Evolutionary conservation across 2,113 vertebrate species (phyloP).

Genomic region (Dendropsophus ebraccatus): DNA sequence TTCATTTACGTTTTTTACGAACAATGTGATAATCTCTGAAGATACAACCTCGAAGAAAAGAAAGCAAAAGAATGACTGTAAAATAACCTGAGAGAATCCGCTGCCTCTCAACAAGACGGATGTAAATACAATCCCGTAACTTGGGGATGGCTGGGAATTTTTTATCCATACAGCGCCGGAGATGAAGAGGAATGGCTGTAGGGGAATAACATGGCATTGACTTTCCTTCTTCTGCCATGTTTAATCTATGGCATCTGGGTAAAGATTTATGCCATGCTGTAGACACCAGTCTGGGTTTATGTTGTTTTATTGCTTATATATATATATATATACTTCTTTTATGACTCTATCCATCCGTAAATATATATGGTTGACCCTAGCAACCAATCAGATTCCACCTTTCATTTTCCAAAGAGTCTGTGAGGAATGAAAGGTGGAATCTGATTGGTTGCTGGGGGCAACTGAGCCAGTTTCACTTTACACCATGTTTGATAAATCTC

Average conservation of each 20-base stretch:
- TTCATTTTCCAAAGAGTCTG: too few species aligned
- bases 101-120: background rate
- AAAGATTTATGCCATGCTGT: background rate
- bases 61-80: background rate
- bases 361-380: too few species aligned
- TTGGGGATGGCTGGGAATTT: background rate
- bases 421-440: too few species aligned
- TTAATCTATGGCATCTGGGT: background rate
- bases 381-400: too few species aligned
- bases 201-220: background rate
- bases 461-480: too few species aligned
- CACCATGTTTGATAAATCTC: too few species aligned
- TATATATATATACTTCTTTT: background rate
- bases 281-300: background rate
- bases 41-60: constrained; percentile 11
- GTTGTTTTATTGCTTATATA: background rate
- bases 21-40: constrained; percentile 7
- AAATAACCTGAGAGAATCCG: background rate
- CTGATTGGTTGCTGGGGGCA: too few species aligned
- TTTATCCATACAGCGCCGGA: background rate
- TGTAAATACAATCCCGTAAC: background rate
- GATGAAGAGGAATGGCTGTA: background rate
- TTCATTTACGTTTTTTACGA: background rate
- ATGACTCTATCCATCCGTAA: background rate
- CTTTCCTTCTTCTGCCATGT: background rate